Conservation (phyloP, 2,888 invertebrate species). For the Syrista parreyssii region DNA sequence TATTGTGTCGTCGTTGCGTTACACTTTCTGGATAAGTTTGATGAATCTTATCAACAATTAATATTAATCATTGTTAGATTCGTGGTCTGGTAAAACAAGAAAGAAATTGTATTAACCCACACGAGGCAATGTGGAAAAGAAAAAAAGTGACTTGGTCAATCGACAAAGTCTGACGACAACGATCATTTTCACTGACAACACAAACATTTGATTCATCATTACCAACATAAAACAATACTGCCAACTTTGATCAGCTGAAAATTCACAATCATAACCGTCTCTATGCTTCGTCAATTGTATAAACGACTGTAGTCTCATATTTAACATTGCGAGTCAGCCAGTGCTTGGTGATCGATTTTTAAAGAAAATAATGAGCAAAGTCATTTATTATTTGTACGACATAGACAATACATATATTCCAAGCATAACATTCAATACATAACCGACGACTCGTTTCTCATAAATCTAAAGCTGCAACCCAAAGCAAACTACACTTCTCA, state of each 20-base stretch:
- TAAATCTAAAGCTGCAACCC: not conserved
- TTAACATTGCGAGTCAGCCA: not conserved
- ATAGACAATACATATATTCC: not conserved
- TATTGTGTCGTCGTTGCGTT: not conserved
- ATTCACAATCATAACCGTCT: not conserved
- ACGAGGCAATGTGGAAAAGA: not conserved
- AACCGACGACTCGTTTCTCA: not conserved
- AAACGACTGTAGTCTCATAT: not conserved
- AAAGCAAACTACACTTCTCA: not conserved
- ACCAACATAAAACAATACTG: not conserved
- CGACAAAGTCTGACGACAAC: too few species aligned
- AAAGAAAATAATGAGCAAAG: not conserved
- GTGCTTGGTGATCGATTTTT: not conserved
- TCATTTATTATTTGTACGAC: not conserved
- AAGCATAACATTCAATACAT: not conserved
- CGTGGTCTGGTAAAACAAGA: not conserved
- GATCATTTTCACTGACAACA: not conserved
- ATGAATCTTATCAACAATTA: slow-evolving; percentile 26
- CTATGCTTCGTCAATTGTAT: not conserved
- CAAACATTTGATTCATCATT: not conserved
- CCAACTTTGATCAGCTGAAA: not conserved
- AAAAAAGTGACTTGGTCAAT: not conserved
- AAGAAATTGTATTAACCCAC: not conserved
- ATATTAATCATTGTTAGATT: not conserved
- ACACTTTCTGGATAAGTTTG: slow-evolving; percentile 32